These are phyloP conservation scores for Elgonia sp. DNA, from an alignment of 2,888 invertebrate genomes.

Conservation along the genomic window DNA sequence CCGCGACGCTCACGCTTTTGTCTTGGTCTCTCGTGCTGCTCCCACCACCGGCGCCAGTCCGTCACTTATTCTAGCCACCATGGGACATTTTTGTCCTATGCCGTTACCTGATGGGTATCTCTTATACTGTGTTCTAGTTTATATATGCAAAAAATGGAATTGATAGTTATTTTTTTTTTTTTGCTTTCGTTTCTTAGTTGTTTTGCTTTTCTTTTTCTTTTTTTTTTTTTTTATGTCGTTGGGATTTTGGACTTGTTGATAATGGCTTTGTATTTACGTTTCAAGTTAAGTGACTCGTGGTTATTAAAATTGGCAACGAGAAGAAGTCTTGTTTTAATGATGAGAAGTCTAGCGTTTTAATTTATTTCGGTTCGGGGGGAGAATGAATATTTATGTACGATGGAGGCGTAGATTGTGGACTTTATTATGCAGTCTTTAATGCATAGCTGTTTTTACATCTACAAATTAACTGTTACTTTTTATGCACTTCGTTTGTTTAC, in stretches of 20 bases:
- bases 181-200: too few species aligned
- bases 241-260: neutral
- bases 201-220: too few species aligned
- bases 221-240: conserved; percentile 1
- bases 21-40: too few species aligned
- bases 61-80: too few species aligned
- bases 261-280: conserved; percentile 26
- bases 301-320: conserved; percentile 18
- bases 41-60: too few species aligned
- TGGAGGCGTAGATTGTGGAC: neutral
- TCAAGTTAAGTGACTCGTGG: neutral
- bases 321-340: neutral
- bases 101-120: too few species aligned
- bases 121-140: too few species aligned
- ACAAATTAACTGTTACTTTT: neutral
- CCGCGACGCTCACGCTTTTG: too few species aligned
- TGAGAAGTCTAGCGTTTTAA: conserved; percentile 7
- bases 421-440: conserved; percentile 5
- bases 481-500: too few species aligned
- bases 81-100: too few species aligned
- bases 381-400: conserved; percentile 31
- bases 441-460: conserved; percentile 7
- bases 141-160: too few species aligned
- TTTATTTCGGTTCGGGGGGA: conserved; percentile 23
- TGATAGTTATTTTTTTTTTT: too few species aligned